A percentile compares a stretch with the other conserved stretches of the same genome.
These are phyloP conservation scores for Theocolax elegans DNA, from an alignment of 1,140 invertebrate genomes.

Conservation along the genomic window DNA sequence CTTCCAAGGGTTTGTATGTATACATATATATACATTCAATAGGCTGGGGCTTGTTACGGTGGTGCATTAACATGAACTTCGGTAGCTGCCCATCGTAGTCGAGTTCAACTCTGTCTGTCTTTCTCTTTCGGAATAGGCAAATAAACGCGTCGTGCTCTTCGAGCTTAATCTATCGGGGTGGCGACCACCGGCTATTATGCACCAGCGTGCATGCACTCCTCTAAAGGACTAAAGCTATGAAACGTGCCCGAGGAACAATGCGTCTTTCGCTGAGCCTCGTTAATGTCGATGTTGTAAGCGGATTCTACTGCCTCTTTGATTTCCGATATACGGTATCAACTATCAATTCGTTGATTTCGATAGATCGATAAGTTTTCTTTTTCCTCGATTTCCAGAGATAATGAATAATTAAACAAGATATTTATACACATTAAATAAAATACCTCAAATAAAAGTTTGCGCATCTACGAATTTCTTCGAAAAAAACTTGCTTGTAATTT, in stretches of 20 bases:
- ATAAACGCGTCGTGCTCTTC: background rate
- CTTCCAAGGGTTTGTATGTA: too few relatives aligned
- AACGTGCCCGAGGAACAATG: background rate
- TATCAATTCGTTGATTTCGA: too few relatives aligned
- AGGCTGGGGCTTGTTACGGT: background rate
- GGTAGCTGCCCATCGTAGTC: slow-evolving; percentile 4
- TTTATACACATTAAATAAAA: too few relatives aligned
- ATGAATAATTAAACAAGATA: too few relatives aligned
- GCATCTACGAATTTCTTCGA: too few relatives aligned
- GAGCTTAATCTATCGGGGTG: slow-evolving; percentile 1
- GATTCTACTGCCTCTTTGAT: too few relatives aligned
- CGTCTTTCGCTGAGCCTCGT: background rate
- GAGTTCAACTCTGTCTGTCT: background rate
- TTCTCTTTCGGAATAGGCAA: background rate
- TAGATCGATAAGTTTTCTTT: too few relatives aligned
- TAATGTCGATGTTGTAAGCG: background rate
- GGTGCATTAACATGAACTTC: slow-evolving; percentile 24
- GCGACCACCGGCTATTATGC: slow-evolving; percentile 4
- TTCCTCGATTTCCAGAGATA: too few relatives aligned
- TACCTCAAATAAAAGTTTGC: too few relatives aligned
- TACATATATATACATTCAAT: too few relatives aligned
- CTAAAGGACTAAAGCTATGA: background rate
- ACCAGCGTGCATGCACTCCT: background rate
- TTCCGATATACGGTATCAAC: too few relatives aligned
- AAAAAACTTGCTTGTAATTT: too few relatives aligned